Percentiles rank a stretch among this genome's conserved stretches.
These are phyloP conservation scores for Pristionchus entomophagus DNA, from an alignment of 2,888 invertebrate genomes.

Conservation along the genomic window DNA sequence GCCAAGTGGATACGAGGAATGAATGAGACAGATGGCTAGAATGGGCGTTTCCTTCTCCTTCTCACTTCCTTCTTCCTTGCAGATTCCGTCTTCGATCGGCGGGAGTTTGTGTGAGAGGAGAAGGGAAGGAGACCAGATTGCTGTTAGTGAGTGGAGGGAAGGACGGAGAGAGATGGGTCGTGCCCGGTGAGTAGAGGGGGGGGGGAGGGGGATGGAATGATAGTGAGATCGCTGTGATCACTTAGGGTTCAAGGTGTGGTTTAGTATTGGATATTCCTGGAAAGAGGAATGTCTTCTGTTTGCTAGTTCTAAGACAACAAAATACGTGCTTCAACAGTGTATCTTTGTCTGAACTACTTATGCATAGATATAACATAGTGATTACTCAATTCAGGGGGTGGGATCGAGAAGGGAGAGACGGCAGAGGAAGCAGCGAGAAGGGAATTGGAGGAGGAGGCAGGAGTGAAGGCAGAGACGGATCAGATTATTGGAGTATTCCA, in stretches of 20 bases:
- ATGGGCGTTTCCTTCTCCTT: too few species aligned
- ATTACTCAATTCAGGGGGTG: conserved; percentile 84
- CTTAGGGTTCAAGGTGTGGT: too few species aligned
- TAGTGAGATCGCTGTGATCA: too few species aligned
- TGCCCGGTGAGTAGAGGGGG: conserved; percentile 83
- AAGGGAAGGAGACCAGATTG: conserved; percentile 55
- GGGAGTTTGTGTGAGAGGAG: conserved; percentile 47
- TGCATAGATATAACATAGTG: too few species aligned
- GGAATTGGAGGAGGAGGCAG: conserved; percentile 96
- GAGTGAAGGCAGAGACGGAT: conserved; percentile 90
- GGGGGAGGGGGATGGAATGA: too few species aligned
- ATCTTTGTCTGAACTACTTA: not conserved
- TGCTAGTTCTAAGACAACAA: too few species aligned
- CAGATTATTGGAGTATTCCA: conserved; percentile 94
- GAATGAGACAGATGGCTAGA: too few species aligned
- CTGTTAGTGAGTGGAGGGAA: conserved; percentile 70
- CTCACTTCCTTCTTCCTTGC: conserved; percentile 31
- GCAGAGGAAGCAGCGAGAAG: conserved; percentile 91
- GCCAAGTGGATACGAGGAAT: too few species aligned
- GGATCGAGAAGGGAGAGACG: conserved; percentile 91
- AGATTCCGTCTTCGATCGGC: conserved; percentile 54
- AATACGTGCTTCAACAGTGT: too few species aligned
- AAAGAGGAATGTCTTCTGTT: not conserved
- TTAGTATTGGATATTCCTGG: too few species aligned
- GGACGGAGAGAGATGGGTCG: conserved; percentile 83